Percentiles rank a stretch among this genome's conserved stretches.
Conservation (phyloP, 2,888 invertebrate species). For the Agapostemon virescens region DNA sequence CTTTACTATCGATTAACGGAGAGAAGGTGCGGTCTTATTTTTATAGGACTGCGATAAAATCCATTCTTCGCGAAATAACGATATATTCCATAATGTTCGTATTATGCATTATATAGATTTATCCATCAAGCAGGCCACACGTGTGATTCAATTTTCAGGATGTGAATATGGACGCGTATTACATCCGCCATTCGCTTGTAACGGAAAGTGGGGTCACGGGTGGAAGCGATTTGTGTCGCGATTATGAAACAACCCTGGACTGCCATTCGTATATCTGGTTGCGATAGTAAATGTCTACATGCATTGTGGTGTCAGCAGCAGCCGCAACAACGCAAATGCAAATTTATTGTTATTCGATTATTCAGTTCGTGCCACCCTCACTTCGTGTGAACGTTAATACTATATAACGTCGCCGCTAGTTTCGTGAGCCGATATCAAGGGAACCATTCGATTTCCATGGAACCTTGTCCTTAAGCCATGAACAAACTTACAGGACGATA, state of each 20-base stretch:
- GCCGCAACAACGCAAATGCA: constrained; percentile 78
- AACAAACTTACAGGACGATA: constrained; percentile 54
- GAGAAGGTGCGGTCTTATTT: neutral
- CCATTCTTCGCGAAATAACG: neutral
- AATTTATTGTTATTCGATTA: constrained; percentile 80
- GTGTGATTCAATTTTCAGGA: constrained; percentile 61
- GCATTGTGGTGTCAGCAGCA: constrained; percentile 74
- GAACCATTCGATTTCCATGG: constrained; percentile 43
- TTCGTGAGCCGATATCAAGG: constrained; percentile 57
- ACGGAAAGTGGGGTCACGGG: constrained; percentile 70
- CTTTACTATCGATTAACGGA: neutral
- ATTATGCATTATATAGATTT: constrained; percentile 34
- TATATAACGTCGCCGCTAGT: constrained; percentile 71
- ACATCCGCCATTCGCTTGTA: constrained; percentile 63
- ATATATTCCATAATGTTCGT: constrained; percentile 15
- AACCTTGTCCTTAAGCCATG: constrained; percentile 47
- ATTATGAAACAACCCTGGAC: constrained; percentile 75
- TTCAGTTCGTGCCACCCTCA: constrained; percentile 73
- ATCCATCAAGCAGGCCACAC: constrained; percentile 43
- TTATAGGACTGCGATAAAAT: neutral
- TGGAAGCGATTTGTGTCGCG: constrained; percentile 75
- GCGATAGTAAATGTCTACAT: constrained; percentile 72
- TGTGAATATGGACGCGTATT: constrained; percentile 57
- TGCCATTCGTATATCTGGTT: constrained; percentile 68
- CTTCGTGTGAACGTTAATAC: constrained; percentile 74